phyloP scores from a whole-genome alignment of 2,113 vertebrate genomes.

The Mus spicilegus region DNA sequence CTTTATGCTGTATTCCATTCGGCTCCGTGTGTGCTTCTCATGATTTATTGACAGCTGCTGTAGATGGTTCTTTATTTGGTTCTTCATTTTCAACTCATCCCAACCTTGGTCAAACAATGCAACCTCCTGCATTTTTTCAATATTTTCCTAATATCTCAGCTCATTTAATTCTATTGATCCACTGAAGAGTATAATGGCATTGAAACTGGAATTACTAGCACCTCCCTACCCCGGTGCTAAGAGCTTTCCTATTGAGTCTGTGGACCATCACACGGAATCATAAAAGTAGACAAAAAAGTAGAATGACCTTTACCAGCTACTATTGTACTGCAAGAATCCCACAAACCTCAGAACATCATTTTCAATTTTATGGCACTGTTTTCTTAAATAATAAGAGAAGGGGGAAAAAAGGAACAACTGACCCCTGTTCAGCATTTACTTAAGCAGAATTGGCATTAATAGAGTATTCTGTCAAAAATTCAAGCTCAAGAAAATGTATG shows the following conservation, averaged over 20 bases:
- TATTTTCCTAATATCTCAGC: slow-evolving; percentile 91
- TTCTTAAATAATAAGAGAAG: slow-evolving; percentile 88
- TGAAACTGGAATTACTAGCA: slow-evolving; percentile 87
- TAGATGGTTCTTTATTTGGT: slow-evolving; percentile 85
- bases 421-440: slow-evolving; percentile 94
- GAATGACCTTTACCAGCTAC: slow-evolving; percentile 86
- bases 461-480: slow-evolving; percentile 95
- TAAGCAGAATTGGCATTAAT: slow-evolving; percentile 95
- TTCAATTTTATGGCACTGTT: slow-evolving; percentile 87
- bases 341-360: slow-evolving; percentile 87
- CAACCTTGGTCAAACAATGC: slow-evolving; percentile 88
- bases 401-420: slow-evolving; percentile 84
- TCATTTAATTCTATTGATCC: slow-evolving; percentile 90
- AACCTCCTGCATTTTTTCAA: slow-evolving; percentile 87
- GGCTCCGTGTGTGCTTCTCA: slow-evolving; percentile 72
- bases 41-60: slow-evolving; percentile 87
- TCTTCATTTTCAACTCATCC: slow-evolving; percentile 87
- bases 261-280: slow-evolving; percentile 87
- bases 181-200: slow-evolving; percentile 88
- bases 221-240: slow-evolving; percentile 84
- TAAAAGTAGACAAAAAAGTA: slow-evolving; percentile 87
- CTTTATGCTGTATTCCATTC: slow-evolving; percentile 79
- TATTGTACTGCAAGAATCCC: slow-evolving; percentile 87
- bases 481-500: slow-evolving; percentile 93
- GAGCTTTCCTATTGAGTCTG: slow-evolving; percentile 86